These are phyloP conservation scores for Corythornis cristatus DNA, from an alignment of 2,113 vertebrate genomes.

Conservation along the genomic window DNA sequence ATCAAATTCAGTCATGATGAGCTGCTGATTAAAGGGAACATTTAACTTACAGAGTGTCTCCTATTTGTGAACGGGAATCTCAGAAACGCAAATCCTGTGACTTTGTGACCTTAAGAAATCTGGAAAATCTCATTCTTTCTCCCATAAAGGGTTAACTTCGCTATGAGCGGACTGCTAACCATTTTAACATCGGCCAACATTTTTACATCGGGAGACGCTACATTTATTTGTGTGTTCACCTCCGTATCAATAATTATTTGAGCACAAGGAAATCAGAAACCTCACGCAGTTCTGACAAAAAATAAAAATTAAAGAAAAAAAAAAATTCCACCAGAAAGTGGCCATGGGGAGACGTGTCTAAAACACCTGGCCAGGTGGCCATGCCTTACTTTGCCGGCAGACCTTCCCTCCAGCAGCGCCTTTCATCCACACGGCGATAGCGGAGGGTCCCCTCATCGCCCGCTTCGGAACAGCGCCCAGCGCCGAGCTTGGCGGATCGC, in stretches of 20 bases:
- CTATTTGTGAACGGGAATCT: background rate
- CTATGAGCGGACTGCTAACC: background rate
- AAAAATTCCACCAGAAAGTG: too few species aligned
- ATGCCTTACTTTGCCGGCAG: too few species aligned
- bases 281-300: background rate
- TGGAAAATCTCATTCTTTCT: background rate
- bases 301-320: too few species aligned
- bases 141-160: background rate
- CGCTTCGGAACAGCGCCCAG: too few species aligned
- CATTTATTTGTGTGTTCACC: fast-evolving
- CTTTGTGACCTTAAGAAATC: background rate
- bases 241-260: background rate
- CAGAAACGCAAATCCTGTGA: background rate
- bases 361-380: background rate
- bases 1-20: background rate
- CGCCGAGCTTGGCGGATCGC: too few species aligned
- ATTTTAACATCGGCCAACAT: background rate
- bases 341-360: too few species aligned
- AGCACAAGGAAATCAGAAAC: background rate
- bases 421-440: too few species aligned
- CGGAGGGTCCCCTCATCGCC: too few species aligned
- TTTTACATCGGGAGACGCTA: background rate
- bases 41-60: background rate
- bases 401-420: too few species aligned
- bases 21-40: background rate